phyloP scores from a whole-genome alignment of 2,888 invertebrate genomes.

The Nephrotoma guestfalica region DNA sequence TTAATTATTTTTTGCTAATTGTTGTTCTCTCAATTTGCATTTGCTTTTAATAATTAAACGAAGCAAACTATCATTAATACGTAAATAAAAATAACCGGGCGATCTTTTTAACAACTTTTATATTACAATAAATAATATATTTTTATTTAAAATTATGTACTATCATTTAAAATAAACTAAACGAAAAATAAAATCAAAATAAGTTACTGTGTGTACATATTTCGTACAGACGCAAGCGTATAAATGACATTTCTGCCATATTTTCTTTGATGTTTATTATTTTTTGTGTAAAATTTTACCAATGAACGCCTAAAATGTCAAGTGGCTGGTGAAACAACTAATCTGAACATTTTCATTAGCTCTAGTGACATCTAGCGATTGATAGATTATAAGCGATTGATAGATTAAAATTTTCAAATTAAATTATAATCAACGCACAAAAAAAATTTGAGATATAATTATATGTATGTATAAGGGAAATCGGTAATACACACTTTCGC shows the following conservation, averaged over 20 bases:
- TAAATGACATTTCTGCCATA: slow-evolving; percentile 3
- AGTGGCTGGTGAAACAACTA: not conserved
- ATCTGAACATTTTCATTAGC: not conserved
- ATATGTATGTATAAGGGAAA: too few relatives aligned
- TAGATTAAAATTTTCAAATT: not conserved
- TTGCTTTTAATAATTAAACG: not conserved
- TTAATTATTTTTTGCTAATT: not conserved
- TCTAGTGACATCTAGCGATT: not conserved
- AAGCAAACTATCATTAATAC: not conserved
- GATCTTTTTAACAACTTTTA: not conserved
- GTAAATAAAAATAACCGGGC: not conserved
- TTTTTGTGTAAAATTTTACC: not conserved
- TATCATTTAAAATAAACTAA: not conserved
- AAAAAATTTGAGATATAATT: too few relatives aligned
- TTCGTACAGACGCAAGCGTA: not conserved
- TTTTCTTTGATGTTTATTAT: not conserved
- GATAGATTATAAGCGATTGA: not conserved
- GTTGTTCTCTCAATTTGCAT: not conserved
- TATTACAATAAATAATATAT: not conserved
- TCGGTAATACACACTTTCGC: too few relatives aligned
- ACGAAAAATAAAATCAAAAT: not conserved
- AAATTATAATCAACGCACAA: too few relatives aligned
- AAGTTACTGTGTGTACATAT: not conserved
- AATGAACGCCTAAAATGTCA: not conserved
- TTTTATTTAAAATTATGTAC: not conserved